Base-by-base conservation (phyloP, 2,888 invertebrate genomes). In the Eurytoma adleriae region DNA sequence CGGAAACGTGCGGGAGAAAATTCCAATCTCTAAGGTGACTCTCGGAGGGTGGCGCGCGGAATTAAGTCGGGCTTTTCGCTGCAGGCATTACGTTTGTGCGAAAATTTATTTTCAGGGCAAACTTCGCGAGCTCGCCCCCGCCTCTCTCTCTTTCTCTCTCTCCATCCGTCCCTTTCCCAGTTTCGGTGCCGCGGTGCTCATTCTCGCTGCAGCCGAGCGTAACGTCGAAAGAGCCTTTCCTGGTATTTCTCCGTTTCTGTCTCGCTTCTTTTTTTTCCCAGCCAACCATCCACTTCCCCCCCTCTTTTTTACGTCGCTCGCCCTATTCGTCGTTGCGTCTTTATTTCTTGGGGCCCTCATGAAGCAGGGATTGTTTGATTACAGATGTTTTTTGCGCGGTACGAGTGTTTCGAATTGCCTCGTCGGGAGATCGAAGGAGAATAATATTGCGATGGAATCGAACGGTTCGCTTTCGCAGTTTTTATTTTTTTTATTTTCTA, bases 21-120 rank as follows among this genome's bases (percentile, higher is more conserved):
- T 69, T 72, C 75, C 81, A 81, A 81, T 81, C 76, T 81, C 69
- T 69, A 75, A 80, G 76, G 80, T 71, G 75, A 67, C 59, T 54
- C 20, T 67, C 40, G 48, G 52, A 27, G 24, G 68, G 68, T 68
- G 64, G 64, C 64, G 67, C 20, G 66, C 54, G 69, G 76, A 85
- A 83, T 83, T 83, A 83, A 82, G 80, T 74, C 64, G 54, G 77
- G 81, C 82, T 79, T 83, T 81, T 82, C 81, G 78, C 71, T 71
- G 81, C 79, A 50, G 80, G 80, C 83, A 83, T 83, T 84, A 84
- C 83, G 79, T 84, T 85, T 64, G 83, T 82, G 72, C 67, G 78
- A 79, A 83, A 81, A 84, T 84, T 84, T 84, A 84, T 85, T 85
- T 84, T 80, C 83, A 71, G 62, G 67, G 61, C 71, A 54, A 80